Conservation (phyloP, 2,113 vertebrate genomes). For the Carassius carassius region DNA sequence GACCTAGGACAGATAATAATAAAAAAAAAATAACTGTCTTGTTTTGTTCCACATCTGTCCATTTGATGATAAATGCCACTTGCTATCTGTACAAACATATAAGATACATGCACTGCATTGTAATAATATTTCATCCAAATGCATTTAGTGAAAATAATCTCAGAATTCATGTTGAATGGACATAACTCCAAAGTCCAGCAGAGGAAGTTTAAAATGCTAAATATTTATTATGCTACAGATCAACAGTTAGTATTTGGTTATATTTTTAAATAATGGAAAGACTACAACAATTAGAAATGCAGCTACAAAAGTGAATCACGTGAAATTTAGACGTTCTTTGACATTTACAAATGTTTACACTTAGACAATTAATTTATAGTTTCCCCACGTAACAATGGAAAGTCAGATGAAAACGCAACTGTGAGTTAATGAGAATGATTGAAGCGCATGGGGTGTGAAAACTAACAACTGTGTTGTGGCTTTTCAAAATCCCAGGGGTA, state of each 20-base stretch:
- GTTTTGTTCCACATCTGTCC: background rate
- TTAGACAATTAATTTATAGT: background rate
- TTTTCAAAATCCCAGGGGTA: conserved; percentile 59
- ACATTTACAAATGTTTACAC: conserved; percentile 16
- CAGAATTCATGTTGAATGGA: background rate
- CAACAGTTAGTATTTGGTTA: conserved; percentile 17
- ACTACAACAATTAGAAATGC: background rate
- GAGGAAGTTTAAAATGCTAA: background rate
- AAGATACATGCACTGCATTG: background rate
- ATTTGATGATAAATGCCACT: background rate
- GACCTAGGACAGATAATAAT: background rate
- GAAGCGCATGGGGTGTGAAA: conserved; percentile 27
- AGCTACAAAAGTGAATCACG: conserved; percentile 1
- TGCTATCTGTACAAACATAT: background rate
- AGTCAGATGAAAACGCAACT: background rate
- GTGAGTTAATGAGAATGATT: background rate
- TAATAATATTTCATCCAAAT: background rate
- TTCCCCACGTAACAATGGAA: background rate
- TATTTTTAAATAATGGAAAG: background rate
- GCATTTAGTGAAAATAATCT: background rate
- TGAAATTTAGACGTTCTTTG: background rate
- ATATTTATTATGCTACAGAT: conserved; percentile 44
- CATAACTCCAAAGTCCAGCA: conserved; percentile 7
- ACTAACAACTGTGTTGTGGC: conserved; percentile 41
- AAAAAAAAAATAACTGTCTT: background rate